phyloP scores from a whole-genome alignment of 2,888 invertebrate genomes.

The Spicauda simplicius region DNA sequence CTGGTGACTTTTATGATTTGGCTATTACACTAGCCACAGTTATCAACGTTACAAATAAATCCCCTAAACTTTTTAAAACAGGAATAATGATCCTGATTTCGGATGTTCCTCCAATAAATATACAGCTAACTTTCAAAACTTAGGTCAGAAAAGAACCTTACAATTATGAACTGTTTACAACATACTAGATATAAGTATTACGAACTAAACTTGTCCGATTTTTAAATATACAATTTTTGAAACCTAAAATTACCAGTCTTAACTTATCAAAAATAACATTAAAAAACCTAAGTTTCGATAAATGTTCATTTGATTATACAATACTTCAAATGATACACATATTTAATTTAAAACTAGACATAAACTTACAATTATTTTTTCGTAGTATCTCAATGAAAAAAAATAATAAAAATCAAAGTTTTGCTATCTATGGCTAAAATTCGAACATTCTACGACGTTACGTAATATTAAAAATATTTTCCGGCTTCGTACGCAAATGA shows the following conservation, averaged over 20 bases:
- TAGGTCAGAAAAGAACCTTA: background rate
- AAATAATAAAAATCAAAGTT: background rate
- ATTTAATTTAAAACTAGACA: background rate
- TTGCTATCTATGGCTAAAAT: background rate
- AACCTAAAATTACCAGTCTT: conserved; percentile 54
- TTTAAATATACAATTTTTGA: conserved; percentile 15
- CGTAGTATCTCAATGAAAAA: background rate
- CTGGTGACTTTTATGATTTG: background rate
- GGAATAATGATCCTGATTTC: background rate
- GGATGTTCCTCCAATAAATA: background rate
- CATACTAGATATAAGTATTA: background rate
- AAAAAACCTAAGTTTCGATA: background rate
- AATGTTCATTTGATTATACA: background rate
- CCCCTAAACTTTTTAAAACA: background rate
- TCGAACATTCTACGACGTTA: background rate
- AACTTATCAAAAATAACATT: conserved; percentile 41
- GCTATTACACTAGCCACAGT: background rate
- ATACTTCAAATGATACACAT: background rate
- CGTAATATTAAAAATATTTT: background rate
- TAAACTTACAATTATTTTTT: conserved; percentile 1
- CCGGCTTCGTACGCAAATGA: background rate
- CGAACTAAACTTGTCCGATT: background rate
- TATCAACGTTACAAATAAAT: no score
- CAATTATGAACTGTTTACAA: background rate
- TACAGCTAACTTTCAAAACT: background rate